phyloP scores from a whole-genome alignment of 2,888 invertebrate species.

The Synergus umbraculus region DNA sequence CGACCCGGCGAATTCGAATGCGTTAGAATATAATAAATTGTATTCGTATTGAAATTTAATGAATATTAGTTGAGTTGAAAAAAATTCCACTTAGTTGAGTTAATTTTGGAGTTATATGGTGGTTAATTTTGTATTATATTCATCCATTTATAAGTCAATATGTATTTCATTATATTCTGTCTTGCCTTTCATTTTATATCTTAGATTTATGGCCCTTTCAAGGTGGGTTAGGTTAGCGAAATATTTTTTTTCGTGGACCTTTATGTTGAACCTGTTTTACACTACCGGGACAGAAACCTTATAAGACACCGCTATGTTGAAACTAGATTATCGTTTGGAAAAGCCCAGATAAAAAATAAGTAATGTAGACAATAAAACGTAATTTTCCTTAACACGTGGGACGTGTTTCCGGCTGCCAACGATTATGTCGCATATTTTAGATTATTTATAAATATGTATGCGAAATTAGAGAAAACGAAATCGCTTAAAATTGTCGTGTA shows the following conservation, averaged over 20 bases:
- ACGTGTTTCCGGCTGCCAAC: too few relatives aligned
- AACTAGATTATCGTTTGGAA: neutral
- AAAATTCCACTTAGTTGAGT: neutral
- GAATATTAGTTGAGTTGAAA: neutral
- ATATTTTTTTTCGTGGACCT: neutral
- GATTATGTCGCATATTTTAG: neutral
- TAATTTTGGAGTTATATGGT: too few relatives aligned
- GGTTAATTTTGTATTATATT: too few relatives aligned
- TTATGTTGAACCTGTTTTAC: neutral
- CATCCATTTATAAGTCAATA: too few relatives aligned
- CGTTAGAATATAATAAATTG: neutral
- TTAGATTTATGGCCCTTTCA: neutral
- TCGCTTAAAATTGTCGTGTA: neutral
- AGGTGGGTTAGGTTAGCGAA: neutral
- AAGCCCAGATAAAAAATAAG: neutral
- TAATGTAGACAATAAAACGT: neutral
- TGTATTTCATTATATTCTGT: too few relatives aligned
- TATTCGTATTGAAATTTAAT: too few relatives aligned
- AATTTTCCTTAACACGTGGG: conserved; percentile 3
- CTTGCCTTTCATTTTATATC: too few relatives aligned
- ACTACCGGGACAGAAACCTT: neutral
- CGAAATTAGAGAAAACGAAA: neutral
- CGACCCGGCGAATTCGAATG: neutral
- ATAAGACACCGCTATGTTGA: neutral
- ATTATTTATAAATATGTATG: conserved; percentile 5